Evolutionary conservation across 2,113 vertebrate genomes (phyloP), one percentile per base, ranked within the genome.

Genomic region (Lepus europaeus): DNA sequence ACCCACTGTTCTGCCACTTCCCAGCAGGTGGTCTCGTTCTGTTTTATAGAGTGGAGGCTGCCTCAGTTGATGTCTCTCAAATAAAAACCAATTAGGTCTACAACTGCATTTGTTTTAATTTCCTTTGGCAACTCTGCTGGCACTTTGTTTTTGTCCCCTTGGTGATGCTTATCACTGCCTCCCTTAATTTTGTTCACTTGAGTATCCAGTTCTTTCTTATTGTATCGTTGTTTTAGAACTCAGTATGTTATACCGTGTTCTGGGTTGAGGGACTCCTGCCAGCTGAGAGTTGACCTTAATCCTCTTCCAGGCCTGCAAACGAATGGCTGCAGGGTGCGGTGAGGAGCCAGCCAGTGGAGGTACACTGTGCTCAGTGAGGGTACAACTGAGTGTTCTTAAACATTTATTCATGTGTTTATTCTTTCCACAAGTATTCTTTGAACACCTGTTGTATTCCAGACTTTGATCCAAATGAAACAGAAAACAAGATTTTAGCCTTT

Each of bases 211-310:
- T 84, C 2, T 81, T 87, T 74, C 22, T 83, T 81, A 88, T 79
- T 84, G 90, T 87, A 73, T 59, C 45, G 68, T 94, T 66, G 82
- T 68, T 81, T 68, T n/a, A 90, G 59, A 90, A 45, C 64, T 87
- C 20, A 76, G 74, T 59, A 13, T 56, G 27, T 73, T 72, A 73
- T 85, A 22, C 16, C 20, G 29, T 81, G 16, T 77, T 86, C 20
- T 87, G 93, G 61, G 19, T 29, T 92, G 16, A 49, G 53, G 59
- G n/a, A 51, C 22, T 74, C 80, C 36, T 1, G 69, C 66, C 74
- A 64, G 64, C 59, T 66, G 36, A 82, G 69, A 90, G 29, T 25
- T 49, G 73, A 70, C 1, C 2, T 19, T 68, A 10, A 11, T 5
- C 0, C 2, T 95, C 53, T 69, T 20, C 11, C 16, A 64, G 39